Conservation (phyloP, 2,888 invertebrate genomes). For the Gortyna flavago region DNA sequence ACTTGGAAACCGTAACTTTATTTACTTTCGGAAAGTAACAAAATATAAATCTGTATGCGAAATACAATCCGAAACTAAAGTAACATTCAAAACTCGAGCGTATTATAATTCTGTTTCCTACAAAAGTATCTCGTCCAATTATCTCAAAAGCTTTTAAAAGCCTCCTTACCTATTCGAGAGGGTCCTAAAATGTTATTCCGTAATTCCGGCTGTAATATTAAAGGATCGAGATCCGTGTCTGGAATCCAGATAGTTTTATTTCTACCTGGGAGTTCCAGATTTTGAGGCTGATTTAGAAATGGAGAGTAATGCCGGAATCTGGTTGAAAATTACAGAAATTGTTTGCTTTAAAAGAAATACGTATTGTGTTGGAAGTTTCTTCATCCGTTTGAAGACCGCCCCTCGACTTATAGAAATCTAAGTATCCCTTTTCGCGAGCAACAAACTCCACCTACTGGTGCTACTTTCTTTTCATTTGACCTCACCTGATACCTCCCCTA, state of each 20-base stretch:
- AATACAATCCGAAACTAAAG: neutral
- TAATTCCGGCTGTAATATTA: slow-evolving; percentile 34
- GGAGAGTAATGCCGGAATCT: neutral
- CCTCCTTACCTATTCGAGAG: slow-evolving; percentile 19
- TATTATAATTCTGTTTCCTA: slow-evolving; percentile 33
- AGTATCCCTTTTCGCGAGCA: too few relatives aligned
- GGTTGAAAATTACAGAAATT: neutral
- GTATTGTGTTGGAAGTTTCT: too few relatives aligned
- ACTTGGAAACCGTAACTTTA: neutral
- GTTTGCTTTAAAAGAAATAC: neutral
- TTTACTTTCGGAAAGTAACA: neutral
- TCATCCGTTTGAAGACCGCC: too few relatives aligned
- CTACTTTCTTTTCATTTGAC: neutral
- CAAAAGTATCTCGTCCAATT: slow-evolving; percentile 51
- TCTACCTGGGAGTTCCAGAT: neutral
- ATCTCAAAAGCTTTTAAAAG: slow-evolving; percentile 43
- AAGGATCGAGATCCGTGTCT: slow-evolving; percentile 28
- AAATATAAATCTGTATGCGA: slow-evolving; percentile 3
- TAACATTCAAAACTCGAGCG: neutral
- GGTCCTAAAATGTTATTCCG: slow-evolving; percentile 36
- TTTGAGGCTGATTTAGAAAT: neutral
- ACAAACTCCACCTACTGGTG: neutral
- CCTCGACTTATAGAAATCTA: too few relatives aligned
- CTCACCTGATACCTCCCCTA: neutral
- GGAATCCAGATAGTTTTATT: slow-evolving; percentile 43